These are phyloP conservation scores for Trichomalopsis sarcophagae DNA, from an alignment of 1,140 invertebrate genomes.

Conservation along the genomic window DNA sequence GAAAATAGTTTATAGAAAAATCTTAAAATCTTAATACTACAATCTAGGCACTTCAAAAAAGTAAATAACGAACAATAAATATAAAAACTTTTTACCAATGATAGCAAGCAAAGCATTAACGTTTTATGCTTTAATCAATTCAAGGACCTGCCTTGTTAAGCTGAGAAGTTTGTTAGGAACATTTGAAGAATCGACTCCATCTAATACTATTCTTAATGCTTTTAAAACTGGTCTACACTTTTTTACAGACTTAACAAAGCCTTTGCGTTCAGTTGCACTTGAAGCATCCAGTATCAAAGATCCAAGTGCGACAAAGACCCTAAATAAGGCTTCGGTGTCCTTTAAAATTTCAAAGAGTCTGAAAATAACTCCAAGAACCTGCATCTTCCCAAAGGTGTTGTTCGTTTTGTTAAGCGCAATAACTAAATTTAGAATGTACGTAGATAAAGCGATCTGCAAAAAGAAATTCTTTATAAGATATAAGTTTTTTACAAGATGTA, in stretches of 20 bases:
- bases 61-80: too few relatives aligned
- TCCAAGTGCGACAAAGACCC: constrained; percentile 80
- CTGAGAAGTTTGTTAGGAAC: constrained; percentile 38
- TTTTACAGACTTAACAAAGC: constrained; percentile 7
- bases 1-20: background rate
- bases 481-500: constrained; percentile 17
- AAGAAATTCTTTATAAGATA: constrained; percentile 38
- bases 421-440: constrained; percentile 86
- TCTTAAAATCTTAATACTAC: background rate
- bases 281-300: constrained; percentile 74
- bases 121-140: constrained; percentile 18
- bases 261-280: background rate
- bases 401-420: constrained; percentile 75
- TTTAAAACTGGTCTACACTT: constrained; percentile 15
- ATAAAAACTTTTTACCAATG: too few relatives aligned
- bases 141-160: constrained; percentile 19
- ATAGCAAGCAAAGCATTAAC: background rate
- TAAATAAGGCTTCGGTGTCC: constrained; percentile 40
- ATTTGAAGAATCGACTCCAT: constrained; percentile 30
- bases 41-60: background rate
- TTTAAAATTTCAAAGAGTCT: constrained; percentile 69
- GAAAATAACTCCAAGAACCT: constrained; percentile 74
- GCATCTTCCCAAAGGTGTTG: constrained; percentile 70
- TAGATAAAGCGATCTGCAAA: constrained; percentile 70
- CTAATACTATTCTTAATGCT: constrained; percentile 25